Evolutionary conservation across 2,797 vertebrate species (phyloP), one percentile per base, ranked within the genome.

Genomic region (Coregonus ussuriensis): DNA sequence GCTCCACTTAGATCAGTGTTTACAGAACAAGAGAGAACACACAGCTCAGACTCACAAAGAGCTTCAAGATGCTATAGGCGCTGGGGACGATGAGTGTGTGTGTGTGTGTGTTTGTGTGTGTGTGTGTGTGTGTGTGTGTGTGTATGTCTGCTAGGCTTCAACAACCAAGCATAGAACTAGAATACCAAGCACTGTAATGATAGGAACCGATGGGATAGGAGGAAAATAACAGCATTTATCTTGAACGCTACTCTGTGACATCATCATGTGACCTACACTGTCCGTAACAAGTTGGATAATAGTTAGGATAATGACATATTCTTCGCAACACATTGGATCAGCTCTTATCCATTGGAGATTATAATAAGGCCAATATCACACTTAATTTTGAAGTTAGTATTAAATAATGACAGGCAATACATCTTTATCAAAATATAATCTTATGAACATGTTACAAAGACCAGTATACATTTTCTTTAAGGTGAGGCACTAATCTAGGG

Each of bases 1-100:
- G 83, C 85, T 89, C 83, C 83, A 80, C 81, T 85, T 80, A 86
- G 74, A 74, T 81, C 78, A 67, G 76, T 93, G 90, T 93, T 92
- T 91, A 92, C 88, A 89, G 90, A 91, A 90, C 80, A 81, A 76
- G 75, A 78, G 53, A 63, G 78, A 84, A 90, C 47, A 63, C 81
- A 31, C 14, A 31, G 29, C 11, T 33, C 65, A 75, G 82, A 81
- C 83, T 90, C 81, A 78, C 83, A 47, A 47, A 6, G 56, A 79
- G 72, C 73, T 78, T 72, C 51, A 83, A 82, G 84, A 89, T 81
- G 83, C 63, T 71, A 77, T 68, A 52, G 74, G 70, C 82, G 79
- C 69, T 16, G 21, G 18, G 86, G 82, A 83, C 47, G 5, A 52
- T 25, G 21, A 21, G 59, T 62, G 21, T 25, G 15, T 62, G 21